A percentile compares a stretch with the other conserved stretches of the same genome.
Conservation (phyloP, 2,888 invertebrate species). For the Euzophera pinguis region DNA sequence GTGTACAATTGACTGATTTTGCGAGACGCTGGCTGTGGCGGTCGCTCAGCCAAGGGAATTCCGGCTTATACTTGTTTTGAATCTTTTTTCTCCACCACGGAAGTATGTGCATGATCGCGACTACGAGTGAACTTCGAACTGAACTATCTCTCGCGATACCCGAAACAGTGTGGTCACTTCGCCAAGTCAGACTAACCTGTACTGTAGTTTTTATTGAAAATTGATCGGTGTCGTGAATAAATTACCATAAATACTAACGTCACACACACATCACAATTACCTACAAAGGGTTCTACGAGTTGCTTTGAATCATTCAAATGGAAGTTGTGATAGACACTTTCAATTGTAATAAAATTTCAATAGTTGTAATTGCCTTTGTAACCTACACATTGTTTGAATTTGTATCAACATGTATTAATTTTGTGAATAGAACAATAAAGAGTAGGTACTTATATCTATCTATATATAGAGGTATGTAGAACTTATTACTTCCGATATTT, state of each 20-base stretch:
- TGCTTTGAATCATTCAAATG: background rate
- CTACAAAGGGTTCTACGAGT: background rate
- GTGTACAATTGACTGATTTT: conserved; percentile 47
- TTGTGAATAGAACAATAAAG: too few species aligned
- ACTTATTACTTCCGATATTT: too few species aligned
- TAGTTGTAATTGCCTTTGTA: too few species aligned
- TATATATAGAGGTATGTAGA: too few species aligned
- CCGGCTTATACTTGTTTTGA: conserved; percentile 39
- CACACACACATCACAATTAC: conserved; percentile 15
- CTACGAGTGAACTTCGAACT: conserved; percentile 10
- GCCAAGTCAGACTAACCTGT: conserved; percentile 21
- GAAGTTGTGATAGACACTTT: too few species aligned
- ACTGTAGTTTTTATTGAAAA: conserved; percentile 34
- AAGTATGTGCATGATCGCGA: conserved; percentile 17
- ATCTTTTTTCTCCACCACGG: conserved; percentile 33
- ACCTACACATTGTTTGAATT: too few species aligned
- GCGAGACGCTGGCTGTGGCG: conserved; percentile 22
- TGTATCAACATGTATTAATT: too few species aligned
- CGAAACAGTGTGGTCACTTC: conserved; percentile 22
- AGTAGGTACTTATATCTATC: too few species aligned
- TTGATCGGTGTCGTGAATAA: conserved; percentile 35
- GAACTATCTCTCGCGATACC: conserved; percentile 14
- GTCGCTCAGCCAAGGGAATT: conserved; percentile 37
- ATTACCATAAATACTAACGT: conserved; percentile 36
- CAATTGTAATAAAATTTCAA: too few species aligned